phyloP scores from a whole-genome alignment of 2,797 vertebrate genomes.

The Phrynocephalus forsythii region DNA sequence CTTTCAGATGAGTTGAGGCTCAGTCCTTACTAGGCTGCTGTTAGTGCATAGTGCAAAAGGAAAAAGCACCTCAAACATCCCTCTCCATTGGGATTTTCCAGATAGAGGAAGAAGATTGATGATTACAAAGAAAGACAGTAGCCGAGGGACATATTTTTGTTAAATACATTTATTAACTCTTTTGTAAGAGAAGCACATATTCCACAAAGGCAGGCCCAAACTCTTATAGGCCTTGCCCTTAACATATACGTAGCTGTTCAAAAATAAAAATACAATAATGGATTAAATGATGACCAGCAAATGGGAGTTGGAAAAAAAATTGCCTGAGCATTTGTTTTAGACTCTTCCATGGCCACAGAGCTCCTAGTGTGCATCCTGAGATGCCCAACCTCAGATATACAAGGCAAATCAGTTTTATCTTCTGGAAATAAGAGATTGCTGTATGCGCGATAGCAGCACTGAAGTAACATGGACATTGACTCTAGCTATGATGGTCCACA shows the following conservation, averaged over 20 bases:
- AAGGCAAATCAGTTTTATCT: background rate
- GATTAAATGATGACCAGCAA: constrained; percentile 1
- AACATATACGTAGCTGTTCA: constrained; percentile 18
- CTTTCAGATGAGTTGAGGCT: background rate
- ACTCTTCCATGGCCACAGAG: background rate
- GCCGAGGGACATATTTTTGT: background rate
- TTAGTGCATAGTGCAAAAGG: background rate
- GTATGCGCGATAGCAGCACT: background rate
- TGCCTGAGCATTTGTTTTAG: rapidly evolving
- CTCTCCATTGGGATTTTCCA: rapidly evolving
- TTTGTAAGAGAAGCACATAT: background rate
- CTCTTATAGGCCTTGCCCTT: constrained; percentile 37
- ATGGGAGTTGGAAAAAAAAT: constrained; percentile 28
- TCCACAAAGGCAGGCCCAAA: rapidly evolving
- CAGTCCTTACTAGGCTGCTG: rapidly evolving
- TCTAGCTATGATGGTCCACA: background rate
- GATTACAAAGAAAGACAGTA: background rate
- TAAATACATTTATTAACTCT: constrained; percentile 50
- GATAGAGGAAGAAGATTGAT: background rate
- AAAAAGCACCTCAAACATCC: background rate
- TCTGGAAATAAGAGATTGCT: background rate
- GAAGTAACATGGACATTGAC: no score
- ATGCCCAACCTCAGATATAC: background rate
- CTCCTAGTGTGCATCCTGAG: constrained; percentile 19
- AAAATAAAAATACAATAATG: background rate